Evolutionary conservation across 2,888 invertebrate species (phyloP).

Genomic region (Microplitis deprimator): DNA sequence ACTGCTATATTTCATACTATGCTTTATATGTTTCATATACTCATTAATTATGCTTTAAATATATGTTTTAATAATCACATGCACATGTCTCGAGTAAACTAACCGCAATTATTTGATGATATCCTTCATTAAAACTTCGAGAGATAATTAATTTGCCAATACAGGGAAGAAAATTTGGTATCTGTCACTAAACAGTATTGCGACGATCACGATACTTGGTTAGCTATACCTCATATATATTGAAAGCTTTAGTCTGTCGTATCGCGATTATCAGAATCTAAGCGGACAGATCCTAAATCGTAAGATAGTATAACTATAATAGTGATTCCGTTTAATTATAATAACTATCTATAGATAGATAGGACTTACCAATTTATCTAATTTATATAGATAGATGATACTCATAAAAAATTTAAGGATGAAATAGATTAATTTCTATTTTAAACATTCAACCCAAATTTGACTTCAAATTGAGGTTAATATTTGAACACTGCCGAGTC

Average conservation of each 20-base stretch:
- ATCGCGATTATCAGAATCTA: neutral
- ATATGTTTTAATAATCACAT: slow-evolving; percentile 4
- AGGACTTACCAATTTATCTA: neutral
- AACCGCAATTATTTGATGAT: no score
- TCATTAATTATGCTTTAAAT: neutral
- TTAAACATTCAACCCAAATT: no score
- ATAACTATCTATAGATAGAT: neutral
- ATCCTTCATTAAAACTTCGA: no score
- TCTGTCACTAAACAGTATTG: neutral
- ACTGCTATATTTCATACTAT: no score
- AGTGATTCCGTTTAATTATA: neutral
- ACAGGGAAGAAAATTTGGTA: neutral
- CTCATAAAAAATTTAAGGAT: no score
- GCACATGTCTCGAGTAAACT: no score
- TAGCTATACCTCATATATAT: neutral
- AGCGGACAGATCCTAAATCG: neutral
- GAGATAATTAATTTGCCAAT: no score
- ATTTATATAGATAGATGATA: no score
- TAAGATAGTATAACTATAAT: neutral
- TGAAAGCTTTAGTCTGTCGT: neutral
- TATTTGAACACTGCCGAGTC: no score
- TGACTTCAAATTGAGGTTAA: no score
- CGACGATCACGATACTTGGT: neutral
- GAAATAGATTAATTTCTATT: no score
- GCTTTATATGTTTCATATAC: no score